These are phyloP conservation scores for Argynnis bischoffii DNA, from an alignment of 2,888 invertebrate genomes.

Conservation along the genomic window DNA sequence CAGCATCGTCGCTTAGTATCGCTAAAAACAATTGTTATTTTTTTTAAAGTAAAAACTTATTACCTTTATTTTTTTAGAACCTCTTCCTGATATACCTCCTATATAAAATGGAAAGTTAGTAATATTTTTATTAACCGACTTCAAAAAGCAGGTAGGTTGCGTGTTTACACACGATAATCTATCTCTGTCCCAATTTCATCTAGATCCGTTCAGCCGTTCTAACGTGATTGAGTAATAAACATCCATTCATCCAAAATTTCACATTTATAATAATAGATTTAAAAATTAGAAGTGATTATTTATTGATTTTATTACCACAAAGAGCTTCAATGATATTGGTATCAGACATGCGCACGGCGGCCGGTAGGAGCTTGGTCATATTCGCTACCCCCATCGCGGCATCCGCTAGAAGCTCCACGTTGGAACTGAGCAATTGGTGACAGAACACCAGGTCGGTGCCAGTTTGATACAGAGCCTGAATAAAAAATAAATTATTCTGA, in stretches of 20 bases:
- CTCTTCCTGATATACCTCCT: too few relatives aligned
- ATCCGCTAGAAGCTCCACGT: slow-evolving; percentile 66
- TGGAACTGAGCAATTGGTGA: slow-evolving; percentile 67
- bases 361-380: slow-evolving; percentile 69
- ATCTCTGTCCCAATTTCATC: too few relatives aligned
- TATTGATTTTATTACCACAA: slow-evolving; percentile 50
- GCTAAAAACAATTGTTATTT: slow-evolving; percentile 44
- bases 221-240: too few relatives aligned
- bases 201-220: too few relatives aligned
- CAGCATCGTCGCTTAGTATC: slow-evolving; percentile 64
- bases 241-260: too few relatives aligned
- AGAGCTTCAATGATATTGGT: slow-evolving; percentile 73
- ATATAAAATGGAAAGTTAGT: too few relatives aligned
- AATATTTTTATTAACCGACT: too few relatives aligned
- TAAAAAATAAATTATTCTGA: background rate
- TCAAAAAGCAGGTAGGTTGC: background rate
- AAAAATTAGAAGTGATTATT: background rate
- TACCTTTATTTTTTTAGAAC: too few relatives aligned
- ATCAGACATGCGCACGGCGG: slow-evolving; percentile 73
- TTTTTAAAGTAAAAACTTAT: too few relatives aligned
- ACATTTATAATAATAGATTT: too few relatives aligned
- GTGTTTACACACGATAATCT: too few relatives aligned
- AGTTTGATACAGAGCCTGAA: slow-evolving; percentile 67
- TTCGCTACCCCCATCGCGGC: slow-evolving; percentile 76
- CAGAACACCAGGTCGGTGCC: slow-evolving; percentile 73